Base-by-base conservation (phyloP, 2,888 invertebrate species). In the Lithophane ornitopus region DNA sequence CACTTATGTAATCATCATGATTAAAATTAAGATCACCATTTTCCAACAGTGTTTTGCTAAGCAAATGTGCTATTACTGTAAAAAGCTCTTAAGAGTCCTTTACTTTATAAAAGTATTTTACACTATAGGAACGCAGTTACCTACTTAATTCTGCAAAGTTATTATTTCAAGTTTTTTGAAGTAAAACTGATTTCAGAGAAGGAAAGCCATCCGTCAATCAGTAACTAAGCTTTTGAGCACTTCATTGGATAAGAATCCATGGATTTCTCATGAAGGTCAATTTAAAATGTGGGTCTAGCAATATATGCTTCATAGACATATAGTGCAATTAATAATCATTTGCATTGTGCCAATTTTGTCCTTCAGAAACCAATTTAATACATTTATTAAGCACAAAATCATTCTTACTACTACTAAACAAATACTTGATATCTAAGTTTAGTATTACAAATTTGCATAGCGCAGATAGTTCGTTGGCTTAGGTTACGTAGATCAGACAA, bases 401-500 rank as follows among this genome's bases (percentile, higher is more conserved):
- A n/a, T n/a, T n/a, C n/a, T n/a, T n/a, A n/a, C n/a, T n/a, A n/a
- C n/a, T n/a, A n/a, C n/a, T n/a, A n/a, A n/a, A n/a, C n/a, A n/a
- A n/a, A 68, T 76, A 72, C 74, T 79, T 81, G 78, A 74, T 76
- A 82, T 80, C 67, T 58, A 73, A 85, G 85, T 85, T 87, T 86
- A 88, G 71, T 86, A 85, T 84, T 87, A 89, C 90, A 85, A 91
- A 92, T 93, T 93, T 88, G 89, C 90, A 91, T 91, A 88, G 91
- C 89, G 93, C 93, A 90, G 94, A 93, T 88, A 84, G 88, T 86
- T 84, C 82, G 81, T 80, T 69, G 78, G 77, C 66, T 92, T 90
- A 88, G 76, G 89, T 91, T 93, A 90, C 91, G 89, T 92, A 92
- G 91, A 92, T 91, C 92, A 90, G 89, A 93, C 94, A 94, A 94